phyloP scores from a whole-genome alignment of 2,888 invertebrate genomes.

The Thymelicus sylvestris region DNA sequence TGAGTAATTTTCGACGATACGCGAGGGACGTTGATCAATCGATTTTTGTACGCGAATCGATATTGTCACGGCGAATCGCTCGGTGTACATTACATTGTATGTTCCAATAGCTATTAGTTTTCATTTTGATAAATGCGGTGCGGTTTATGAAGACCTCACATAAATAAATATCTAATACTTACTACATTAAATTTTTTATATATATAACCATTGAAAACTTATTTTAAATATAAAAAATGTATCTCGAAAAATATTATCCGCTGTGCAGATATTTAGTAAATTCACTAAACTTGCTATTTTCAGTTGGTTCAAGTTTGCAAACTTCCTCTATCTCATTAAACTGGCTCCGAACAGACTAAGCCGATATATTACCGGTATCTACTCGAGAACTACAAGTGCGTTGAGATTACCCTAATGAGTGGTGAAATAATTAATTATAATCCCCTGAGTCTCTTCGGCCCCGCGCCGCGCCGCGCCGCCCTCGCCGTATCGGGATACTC shows the following conservation, averaged over 20 bases:
- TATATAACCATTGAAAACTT: no score
- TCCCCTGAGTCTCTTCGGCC: neutral
- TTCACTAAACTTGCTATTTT: neutral
- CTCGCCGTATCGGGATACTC: neutral
- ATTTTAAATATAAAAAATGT: no score
- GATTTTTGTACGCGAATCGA: conserved; percentile 60
- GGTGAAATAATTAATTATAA: conserved; percentile 29
- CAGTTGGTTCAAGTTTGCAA: neutral
- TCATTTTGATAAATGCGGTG: neutral
- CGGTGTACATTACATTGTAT: neutral
- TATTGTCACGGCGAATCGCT: conserved; percentile 39
- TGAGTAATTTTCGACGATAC: conserved; percentile 72
- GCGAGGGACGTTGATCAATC: conserved; percentile 72
- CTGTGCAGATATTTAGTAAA: no score
- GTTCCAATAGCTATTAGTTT: neutral
- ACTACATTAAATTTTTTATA: no score
- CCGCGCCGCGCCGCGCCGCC: no score
- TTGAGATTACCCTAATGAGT: conserved; percentile 31
- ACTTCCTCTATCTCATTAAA: neutral
- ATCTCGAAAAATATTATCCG: no score
- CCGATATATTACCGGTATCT: conserved; percentile 1
- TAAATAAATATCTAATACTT: no score
- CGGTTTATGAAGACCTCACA: neutral
- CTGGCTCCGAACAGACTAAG: neutral
- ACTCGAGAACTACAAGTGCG: conserved; percentile 17